These are phyloP conservation scores for Littorina saxatilis DNA, from an alignment of 1,140 invertebrate species.

Conservation along the genomic window DNA sequence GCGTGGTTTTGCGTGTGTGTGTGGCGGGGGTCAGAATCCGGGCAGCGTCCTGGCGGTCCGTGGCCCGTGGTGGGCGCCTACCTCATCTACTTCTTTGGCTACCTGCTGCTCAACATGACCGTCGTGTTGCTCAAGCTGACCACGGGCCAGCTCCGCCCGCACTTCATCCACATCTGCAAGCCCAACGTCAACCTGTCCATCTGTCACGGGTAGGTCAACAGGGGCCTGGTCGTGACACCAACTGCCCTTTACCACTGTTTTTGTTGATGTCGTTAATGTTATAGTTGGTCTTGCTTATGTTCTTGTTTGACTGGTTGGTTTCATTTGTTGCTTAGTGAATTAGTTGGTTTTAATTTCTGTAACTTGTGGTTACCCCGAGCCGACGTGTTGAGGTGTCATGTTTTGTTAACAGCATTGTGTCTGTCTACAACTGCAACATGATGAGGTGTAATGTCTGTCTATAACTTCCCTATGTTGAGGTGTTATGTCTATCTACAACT, in stretches of 20 bases:
- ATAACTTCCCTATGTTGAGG: no score
- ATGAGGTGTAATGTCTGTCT: no score
- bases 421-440: no score
- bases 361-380: no score
- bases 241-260: background rate
- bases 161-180: slow-evolving; percentile 15
- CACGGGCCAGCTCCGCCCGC: slow-evolving; percentile 7
- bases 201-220: slow-evolving; percentile 1
- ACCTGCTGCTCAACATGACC: background rate
- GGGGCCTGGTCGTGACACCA: background rate
- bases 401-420: no score
- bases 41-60: background rate
- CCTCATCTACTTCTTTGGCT: slow-evolving; percentile 11
- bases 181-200: background rate
- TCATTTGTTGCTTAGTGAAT: no score
- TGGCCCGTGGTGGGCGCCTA: background rate
- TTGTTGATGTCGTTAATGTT: background rate
- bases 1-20: background rate
- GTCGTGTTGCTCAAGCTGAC: slow-evolving; percentile 12
- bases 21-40: background rate
- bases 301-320: background rate
- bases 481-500: no score
- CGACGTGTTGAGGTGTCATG: no score
- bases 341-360: no score
- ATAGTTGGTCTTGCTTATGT: background rate